Base-by-base conservation (phyloP, 2,888 invertebrate species). In the Noctuana brunneofusca region DNA sequence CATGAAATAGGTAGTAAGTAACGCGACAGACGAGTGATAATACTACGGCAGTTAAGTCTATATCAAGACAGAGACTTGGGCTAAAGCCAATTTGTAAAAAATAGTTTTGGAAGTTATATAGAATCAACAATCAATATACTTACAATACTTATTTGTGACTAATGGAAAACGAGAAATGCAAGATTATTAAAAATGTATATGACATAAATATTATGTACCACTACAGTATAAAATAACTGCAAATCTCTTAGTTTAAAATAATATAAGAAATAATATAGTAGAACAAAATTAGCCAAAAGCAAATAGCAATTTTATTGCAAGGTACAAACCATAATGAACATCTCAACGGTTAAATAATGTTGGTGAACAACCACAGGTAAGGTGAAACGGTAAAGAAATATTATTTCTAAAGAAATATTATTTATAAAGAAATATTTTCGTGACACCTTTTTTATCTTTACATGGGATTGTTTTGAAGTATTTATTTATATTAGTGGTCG, bases 11-110 rank as follows among this genome's bases (percentile, higher is more conserved):
- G n/a, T 14, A 38, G 38, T 14, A 38, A 38, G 30, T 6, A 8
- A 30, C 14, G 5, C n/a, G n/a, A 35, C 35, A 35, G 35, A n/a
- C n/a, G 8, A 35, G 35, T 35, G 35, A 35, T n/a, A n/a, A 35
- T n/a, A n/a, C n/a, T n/a, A 35, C 35, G 35, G 35, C 35, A 35
- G 27, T 35, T 35, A n/a, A 35, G n/a, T 35, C n/a, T 35, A 8
- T 35, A 35, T n/a, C n/a, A 35, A 35, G 35, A 35, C 35, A 35
- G 27, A 27, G n/a, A 35, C 35, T 35, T 35, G 35, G 35, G 35
- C 8, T n/a, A 4, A 14, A 35, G 35, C 35, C 35, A 35, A 35
- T 35, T 35, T 35, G 35, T 35, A n/a, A 35, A 35, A 35, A 35
- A 4, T 5, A 35, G 3, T 35, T 35, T n/a, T n/a, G 35, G n/a